Conservation (phyloP, 23 tunicate species). For the Trididemnum miniatum region DNA sequence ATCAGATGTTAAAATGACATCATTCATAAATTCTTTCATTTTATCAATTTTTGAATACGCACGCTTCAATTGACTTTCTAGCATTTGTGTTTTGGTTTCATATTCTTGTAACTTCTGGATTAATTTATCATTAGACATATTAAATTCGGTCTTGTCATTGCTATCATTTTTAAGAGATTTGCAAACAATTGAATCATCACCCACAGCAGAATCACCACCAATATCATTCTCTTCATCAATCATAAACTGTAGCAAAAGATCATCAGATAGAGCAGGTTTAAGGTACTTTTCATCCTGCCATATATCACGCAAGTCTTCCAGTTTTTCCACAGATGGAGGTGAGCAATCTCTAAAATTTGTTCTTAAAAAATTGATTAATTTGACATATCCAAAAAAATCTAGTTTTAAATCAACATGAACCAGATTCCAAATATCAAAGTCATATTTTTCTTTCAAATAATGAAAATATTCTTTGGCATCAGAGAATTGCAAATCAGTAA, state of each 20-base stretch:
- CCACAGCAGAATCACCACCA: constrained; percentile 5
- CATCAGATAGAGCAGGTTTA: constrained; percentile 75
- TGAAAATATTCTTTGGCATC: constrained; percentile 53
- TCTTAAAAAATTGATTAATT: constrained; percentile 78
- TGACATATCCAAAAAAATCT: constrained; percentile 91
- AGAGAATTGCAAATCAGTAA: constrained; percentile 48
- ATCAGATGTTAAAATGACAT: constrained; percentile 58
- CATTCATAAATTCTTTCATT: constrained; percentile 92
- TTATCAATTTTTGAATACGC: constrained; percentile 35
- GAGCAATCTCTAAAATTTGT: constrained; percentile 19
- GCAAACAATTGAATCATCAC: not conserved
- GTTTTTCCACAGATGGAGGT: constrained; percentile 63
- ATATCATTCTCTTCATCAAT: constrained; percentile 61
- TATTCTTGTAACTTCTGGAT: not conserved
- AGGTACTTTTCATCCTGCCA: constrained; percentile 68
- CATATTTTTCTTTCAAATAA: constrained; percentile 32
- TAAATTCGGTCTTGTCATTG: not conserved
- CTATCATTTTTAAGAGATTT: not conserved
- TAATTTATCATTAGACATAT: not conserved
- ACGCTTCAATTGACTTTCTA: constrained; percentile 14
- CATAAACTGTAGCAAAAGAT: constrained; percentile 81
- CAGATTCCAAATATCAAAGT: constrained; percentile 90
- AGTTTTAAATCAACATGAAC: constrained; percentile 57
- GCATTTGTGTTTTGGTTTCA: constrained; percentile 20
- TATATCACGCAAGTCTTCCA: not conserved